Percentiles rank a stretch among this genome's conserved stretches.
Evolutionary conservation across 2,797 vertebrate genomes (phyloP).

Genomic region (Erithacus rubecula): DNA sequence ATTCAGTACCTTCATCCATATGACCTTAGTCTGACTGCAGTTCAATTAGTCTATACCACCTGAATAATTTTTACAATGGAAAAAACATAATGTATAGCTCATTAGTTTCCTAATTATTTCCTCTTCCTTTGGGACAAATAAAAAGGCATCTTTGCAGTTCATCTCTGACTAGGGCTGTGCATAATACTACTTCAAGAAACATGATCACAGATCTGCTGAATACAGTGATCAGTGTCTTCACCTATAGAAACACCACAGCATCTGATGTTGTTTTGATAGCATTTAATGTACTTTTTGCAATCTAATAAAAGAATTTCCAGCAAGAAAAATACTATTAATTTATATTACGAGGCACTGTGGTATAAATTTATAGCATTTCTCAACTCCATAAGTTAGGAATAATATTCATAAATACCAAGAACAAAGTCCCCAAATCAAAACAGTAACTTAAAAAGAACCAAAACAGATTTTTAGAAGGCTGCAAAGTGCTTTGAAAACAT

Average conservation of each 20-base stretch:
- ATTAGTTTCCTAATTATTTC: constrained; percentile 26
- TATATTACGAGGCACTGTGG: background rate
- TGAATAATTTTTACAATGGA: constrained; percentile 1
- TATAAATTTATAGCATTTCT: background rate
- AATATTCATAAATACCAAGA: background rate
- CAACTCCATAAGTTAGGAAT: background rate
- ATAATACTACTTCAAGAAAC: background rate
- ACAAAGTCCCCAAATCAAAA: constrained; percentile 7
- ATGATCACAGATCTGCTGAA: background rate
- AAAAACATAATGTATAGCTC: background rate
- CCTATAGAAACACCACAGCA: background rate
- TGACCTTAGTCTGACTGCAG: background rate
- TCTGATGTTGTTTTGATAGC: background rate
- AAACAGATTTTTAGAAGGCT: background rate
- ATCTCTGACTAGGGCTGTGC: background rate
- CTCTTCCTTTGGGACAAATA: constrained; percentile 10
- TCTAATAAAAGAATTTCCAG: background rate
- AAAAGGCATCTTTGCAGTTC: background rate
- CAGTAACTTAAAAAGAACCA: background rate
- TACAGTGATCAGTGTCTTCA: background rate
- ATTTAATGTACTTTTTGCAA: background rate
- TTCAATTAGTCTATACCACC: constrained; percentile 4
- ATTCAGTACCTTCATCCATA: background rate
- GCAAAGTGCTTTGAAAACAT: background rate
- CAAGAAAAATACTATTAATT: background rate